Evolutionary conservation across 2,888 invertebrate species (phyloP), one percentile per base, ranked within the genome.

Genomic region (Chalcis sispes): DNA sequence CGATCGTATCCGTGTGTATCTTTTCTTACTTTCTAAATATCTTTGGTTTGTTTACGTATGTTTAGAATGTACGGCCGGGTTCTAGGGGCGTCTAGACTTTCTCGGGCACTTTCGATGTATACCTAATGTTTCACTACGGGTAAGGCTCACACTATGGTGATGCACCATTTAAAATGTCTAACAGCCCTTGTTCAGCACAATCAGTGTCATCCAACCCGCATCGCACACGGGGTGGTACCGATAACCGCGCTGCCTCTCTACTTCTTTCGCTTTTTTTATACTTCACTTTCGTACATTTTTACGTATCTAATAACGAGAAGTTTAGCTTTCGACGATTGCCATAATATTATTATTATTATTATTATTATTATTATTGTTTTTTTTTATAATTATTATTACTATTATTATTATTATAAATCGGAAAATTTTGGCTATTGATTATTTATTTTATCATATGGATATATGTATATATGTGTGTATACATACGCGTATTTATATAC

Each of bases 161-260:
- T 86, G 85, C 85, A 86, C 84, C 86, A 86, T 86, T 86, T 86
- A 86, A 86, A 77, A 84, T 82, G 82, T 84, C 81, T 83, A 77
- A 75, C 71, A 71, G 72, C 64, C 72, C 67, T 54, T 32, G 32
- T 69, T 27, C 23, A n/a, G 50, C 27, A 56, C 36, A 36, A 36
- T 4, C 52, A 64, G 50, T 82, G 76, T 75, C 79, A 79, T 81
- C 61, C 77, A 59, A 32, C 48, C 27, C 54, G 50, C 52, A 25
- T 29, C 42, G 32, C 36, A 42, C 29, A 15, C 46, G 40, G 32
- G 54, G 20, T 62, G 46, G 36, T 65, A 36, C 36, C 32, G 10
- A 15, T 46, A n/a, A 32, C 23, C 1, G 23, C 52, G 52, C n/a
- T 18, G 1, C 10, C 27, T 58, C 10, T 15, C 27, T 56, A 4